These are phyloP conservation scores for Myioborus melanocephalus DNA, from an alignment of 2,797 vertebrate species.

Conservation along the genomic window DNA sequence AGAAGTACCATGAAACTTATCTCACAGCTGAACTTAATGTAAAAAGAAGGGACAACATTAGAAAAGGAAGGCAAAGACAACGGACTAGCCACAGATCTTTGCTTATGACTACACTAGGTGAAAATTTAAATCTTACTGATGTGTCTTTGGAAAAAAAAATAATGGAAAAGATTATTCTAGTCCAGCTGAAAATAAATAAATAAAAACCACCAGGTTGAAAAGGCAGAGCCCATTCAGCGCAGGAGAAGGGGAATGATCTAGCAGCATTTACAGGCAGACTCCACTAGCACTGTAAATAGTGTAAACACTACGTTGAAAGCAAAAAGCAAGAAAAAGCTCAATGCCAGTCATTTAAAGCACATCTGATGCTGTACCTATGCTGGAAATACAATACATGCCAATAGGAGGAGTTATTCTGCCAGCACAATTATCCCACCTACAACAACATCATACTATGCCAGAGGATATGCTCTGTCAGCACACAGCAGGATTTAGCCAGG, in stretches of 20 bases:
- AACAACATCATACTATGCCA: background rate
- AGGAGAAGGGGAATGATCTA: background rate
- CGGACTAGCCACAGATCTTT: rapidly evolving
- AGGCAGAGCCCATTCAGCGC: background rate
- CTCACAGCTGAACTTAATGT: background rate
- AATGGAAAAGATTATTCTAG: background rate
- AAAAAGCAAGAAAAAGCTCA: background rate
- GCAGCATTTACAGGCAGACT: background rate
- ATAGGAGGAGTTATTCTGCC: background rate
- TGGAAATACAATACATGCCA: background rate
- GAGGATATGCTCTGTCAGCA: background rate
- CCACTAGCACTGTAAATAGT: background rate
- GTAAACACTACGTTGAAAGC: background rate
- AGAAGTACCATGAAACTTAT: slow-evolving; percentile 3
- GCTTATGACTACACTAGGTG: background rate
- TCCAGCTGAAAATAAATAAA: background rate
- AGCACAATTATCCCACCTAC: background rate
- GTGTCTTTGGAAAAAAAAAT: background rate
- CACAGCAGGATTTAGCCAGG: background rate
- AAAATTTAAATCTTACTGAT: background rate
- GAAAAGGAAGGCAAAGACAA: background rate
- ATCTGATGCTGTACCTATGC: background rate
- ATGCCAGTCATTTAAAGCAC: background rate
- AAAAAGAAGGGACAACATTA: background rate
- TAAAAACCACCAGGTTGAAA: background rate